phyloP scores from a whole-genome alignment of 2,113 vertebrate species.

The Girardinichthys multiradiatus region DNA sequence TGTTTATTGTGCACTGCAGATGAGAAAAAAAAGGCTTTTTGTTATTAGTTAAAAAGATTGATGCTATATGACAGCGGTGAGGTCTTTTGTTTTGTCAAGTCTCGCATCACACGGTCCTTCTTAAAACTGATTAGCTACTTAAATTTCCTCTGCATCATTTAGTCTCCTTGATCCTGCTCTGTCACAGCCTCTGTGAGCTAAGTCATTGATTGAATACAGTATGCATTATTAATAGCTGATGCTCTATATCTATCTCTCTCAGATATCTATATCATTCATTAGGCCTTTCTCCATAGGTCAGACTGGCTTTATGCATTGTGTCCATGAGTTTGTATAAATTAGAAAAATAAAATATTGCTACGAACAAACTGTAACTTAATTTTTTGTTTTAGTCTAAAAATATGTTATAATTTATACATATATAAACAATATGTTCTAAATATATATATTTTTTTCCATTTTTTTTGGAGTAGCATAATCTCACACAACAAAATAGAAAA shows the following conservation, averaged over 20 bases:
- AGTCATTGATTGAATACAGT: conserved; percentile 47
- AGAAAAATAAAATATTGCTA: not conserved
- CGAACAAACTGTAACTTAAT: not conserved
- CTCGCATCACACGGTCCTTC: not conserved
- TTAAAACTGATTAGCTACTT: conserved; percentile 8
- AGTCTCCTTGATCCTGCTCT: conserved; percentile 21
- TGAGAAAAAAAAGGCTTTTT: not conserved
- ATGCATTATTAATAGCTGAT: conserved; percentile 58
- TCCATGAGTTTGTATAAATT: not conserved
- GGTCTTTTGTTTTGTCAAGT: not conserved
- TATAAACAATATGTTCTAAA: too few relatives aligned
- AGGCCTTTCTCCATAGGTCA: conserved; percentile 8
- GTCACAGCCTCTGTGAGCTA: conserved; percentile 27
- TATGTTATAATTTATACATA: too few relatives aligned
- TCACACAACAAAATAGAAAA: not conserved
- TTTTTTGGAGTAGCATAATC: not conserved
- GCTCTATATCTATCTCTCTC: conserved; percentile 22
- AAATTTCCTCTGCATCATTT: conserved; percentile 19
- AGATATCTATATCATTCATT: not conserved
- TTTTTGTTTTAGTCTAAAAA: too few relatives aligned
- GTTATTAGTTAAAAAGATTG: not conserved
- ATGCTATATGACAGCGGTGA: not conserved
- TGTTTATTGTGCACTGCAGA: too few relatives aligned
- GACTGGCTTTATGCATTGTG: not conserved
- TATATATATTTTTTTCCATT: too few relatives aligned